phyloP scores from a whole-genome alignment of 1,140 invertebrate species.

The Procambarus clarkii region DNA sequence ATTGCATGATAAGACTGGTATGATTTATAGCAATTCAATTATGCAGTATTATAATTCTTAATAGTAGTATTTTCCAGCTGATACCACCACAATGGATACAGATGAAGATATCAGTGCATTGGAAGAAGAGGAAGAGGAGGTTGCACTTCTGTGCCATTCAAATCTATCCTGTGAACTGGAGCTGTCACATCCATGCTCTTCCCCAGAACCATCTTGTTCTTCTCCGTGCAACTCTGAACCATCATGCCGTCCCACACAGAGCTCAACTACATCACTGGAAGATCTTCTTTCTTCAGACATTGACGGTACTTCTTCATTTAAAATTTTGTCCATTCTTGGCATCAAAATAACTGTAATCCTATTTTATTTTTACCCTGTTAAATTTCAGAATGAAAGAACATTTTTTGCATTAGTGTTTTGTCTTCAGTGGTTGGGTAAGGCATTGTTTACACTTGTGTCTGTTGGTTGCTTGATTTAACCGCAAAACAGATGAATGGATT shows the following conservation, averaged over 20 bases:
- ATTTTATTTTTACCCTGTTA: too few species aligned
- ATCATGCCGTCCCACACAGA: slow-evolving; percentile 24
- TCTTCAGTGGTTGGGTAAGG: too few species aligned
- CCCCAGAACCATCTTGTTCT: slow-evolving; percentile 19
- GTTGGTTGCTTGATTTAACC: too few species aligned
- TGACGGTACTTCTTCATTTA: slow-evolving; percentile 12
- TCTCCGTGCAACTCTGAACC: slow-evolving; percentile 27
- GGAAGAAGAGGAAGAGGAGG: slow-evolving; percentile 49
- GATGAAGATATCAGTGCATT: slow-evolving; percentile 41
- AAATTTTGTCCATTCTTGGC: too few species aligned
- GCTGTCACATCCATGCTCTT: background rate
- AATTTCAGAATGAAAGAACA: too few species aligned
- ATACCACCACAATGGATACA: slow-evolving; percentile 20
- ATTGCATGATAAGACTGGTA: too few species aligned
- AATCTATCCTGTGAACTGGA: slow-evolving; percentile 22
- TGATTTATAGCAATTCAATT: background rate
- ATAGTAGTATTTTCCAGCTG: background rate
- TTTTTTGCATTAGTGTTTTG: too few species aligned
- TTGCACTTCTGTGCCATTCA: slow-evolving; percentile 32
- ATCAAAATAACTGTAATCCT: too few species aligned
- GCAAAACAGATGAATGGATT: too few species aligned
- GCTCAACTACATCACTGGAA: slow-evolving; percentile 7
- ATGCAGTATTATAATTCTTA: background rate
- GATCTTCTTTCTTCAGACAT: slow-evolving; percentile 23
- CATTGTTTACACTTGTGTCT: too few species aligned